These are phyloP conservation scores for Epinephelus moara DNA, from an alignment of 2,113 vertebrate species.

Conservation along the genomic window DNA sequence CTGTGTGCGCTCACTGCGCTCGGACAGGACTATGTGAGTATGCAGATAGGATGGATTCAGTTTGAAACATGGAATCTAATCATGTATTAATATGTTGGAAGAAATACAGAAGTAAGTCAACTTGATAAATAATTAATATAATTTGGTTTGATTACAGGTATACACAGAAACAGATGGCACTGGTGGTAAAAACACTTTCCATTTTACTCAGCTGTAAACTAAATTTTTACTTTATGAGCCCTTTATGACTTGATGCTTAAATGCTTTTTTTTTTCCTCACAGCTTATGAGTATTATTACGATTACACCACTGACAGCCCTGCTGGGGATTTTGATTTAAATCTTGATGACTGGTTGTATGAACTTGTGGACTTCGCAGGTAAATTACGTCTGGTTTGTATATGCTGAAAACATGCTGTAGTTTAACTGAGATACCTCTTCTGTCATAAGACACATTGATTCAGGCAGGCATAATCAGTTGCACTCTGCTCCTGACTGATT, in stretches of 20 bases:
- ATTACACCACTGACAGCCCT: slow-evolving; percentile 26
- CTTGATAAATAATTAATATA: neutral
- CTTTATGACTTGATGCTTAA: neutral
- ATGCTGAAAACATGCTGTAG: neutral
- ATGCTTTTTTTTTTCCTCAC: neutral
- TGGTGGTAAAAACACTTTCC: neutral
- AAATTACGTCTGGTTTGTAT: neutral
- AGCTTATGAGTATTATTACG: slow-evolving; percentile 45
- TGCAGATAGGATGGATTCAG: neutral
- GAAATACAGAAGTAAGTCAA: neutral
- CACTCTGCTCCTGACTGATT: slow-evolving; percentile 4
- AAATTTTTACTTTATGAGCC: neutral
- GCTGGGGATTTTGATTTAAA: neutral
- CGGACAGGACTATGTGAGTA: slow-evolving; percentile 62
- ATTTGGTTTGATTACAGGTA: slow-evolving; percentile 22
- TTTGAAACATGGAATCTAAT: neutral
- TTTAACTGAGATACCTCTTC: neutral
- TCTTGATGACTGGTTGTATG: slow-evolving; percentile 62
- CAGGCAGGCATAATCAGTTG: neutral
- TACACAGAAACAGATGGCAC: neutral
- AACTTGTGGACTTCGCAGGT: slow-evolving; percentile 56
- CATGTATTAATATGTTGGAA: neutral
- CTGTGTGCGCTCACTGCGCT: slow-evolving; percentile 32
- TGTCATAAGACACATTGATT: neutral
- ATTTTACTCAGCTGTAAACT: neutral